Conservation (phyloP, 1,140 invertebrate species). For the Drosophila tropicalis region DNA sequence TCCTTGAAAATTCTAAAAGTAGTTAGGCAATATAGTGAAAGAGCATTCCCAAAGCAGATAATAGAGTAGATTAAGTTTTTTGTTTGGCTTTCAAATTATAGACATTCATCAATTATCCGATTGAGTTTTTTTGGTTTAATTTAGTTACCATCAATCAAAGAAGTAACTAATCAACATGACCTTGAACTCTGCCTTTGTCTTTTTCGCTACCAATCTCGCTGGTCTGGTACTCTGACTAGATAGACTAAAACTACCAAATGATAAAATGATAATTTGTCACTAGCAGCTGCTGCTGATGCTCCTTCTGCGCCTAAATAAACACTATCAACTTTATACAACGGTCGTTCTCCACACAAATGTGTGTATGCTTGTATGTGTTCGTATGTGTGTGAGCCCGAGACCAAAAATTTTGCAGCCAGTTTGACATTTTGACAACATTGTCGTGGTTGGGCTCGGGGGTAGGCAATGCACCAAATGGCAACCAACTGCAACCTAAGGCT, state of each 20-base stretch:
- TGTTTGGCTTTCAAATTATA: not conserved
- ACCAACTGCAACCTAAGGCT: constrained; percentile 37
- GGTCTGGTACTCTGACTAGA: not conserved
- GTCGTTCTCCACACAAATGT: not conserved
- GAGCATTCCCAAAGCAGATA: no score
- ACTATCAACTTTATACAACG: constrained; percentile 52
- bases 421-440: constrained; percentile 53
- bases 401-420: constrained; percentile 41
- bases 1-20: no score
- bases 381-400: not conserved
- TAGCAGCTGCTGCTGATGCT: constrained; percentile 44
- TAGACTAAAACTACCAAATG: constrained; percentile 49
- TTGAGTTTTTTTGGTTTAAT: not conserved
- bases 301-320: constrained; percentile 47
- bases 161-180: constrained; percentile 33
- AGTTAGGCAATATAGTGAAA: no score
- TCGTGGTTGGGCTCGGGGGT: not conserved
- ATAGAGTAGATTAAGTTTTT: not conserved
- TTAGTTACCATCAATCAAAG: constrained; percentile 34
- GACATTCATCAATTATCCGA: not conserved
- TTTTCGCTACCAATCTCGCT: constrained; percentile 4
- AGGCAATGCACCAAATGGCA: constrained; percentile 34
- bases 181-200: constrained; percentile 37
- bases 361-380: not conserved
- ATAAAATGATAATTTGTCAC: constrained; percentile 79